Percentiles rank a stretch among this genome's conserved stretches.
phyloP scores from a whole-genome alignment of 2,797 vertebrate genomes.

The Myoxocephalus aenaeus region DNA sequence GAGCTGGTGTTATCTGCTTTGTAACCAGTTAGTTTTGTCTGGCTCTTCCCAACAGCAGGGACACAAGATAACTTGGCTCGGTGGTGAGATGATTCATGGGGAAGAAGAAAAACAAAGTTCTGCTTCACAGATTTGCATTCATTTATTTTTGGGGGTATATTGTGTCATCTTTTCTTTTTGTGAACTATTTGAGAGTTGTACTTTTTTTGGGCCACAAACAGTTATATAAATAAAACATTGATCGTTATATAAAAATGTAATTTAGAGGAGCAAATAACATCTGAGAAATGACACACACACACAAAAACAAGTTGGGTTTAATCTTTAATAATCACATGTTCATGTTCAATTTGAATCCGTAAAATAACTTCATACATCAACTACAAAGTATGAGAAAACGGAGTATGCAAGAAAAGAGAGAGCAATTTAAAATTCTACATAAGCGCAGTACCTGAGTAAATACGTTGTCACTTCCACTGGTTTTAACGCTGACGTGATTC shows the following conservation, averaged over 20 bases:
- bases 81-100: neutral
- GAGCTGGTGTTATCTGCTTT: neutral
- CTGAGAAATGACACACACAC: neutral
- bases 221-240: neutral
- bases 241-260: neutral
- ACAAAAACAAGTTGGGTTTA: neutral
- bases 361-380: neutral
- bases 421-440: neutral
- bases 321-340: neutral
- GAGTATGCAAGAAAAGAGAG: neutral
- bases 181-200: too few relatives aligned
- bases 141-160: neutral
- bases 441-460: neutral
- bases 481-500: constrained; percentile 6
- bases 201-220: neutral
- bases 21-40: neutral
- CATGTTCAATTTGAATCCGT: neutral
- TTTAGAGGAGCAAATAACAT: neutral
- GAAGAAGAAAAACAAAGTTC: constrained; percentile 6
- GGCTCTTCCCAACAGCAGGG: neutral
- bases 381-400: neutral
- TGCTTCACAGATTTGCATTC: neutral
- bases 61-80: neutral
- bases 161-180: neutral
- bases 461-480: neutral